These are phyloP conservation scores for Arothron firmamentum DNA, from an alignment of 2,113 vertebrate genomes.

Conservation along the genomic window DNA sequence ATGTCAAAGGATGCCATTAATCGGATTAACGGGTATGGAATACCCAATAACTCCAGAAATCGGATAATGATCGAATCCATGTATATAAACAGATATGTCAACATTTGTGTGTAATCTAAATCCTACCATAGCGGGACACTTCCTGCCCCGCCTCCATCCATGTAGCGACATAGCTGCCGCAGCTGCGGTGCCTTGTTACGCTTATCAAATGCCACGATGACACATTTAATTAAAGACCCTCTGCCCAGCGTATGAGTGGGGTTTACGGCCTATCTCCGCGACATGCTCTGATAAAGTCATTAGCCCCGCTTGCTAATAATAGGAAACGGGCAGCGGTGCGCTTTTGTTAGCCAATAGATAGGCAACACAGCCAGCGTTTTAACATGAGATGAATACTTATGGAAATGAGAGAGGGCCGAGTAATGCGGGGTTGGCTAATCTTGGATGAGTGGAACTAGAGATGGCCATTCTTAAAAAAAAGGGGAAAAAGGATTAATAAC, in stretches of 20 bases:
- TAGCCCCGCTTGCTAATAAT: constrained; percentile 51
- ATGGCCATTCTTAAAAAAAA: constrained; percentile 29
- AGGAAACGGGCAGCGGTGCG: constrained; percentile 41
- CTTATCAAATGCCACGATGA: constrained; percentile 66
- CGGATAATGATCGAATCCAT: too few relatives aligned
- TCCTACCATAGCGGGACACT: too few relatives aligned
- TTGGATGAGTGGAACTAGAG: constrained; percentile 45
- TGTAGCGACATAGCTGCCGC: constrained; percentile 27
- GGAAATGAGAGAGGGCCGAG: constrained; percentile 48
- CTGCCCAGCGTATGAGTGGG: constrained; percentile 37
- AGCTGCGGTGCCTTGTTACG: constrained; percentile 39
- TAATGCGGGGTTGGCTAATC: constrained; percentile 51
- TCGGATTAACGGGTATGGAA: too few relatives aligned
- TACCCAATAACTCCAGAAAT: too few relatives aligned
- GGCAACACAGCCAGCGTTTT: constrained; percentile 21
- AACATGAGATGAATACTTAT: constrained; percentile 46
- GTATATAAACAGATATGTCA: too few relatives aligned
- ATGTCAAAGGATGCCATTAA: too few relatives aligned
- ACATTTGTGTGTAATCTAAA: background rate
- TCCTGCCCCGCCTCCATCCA: constrained; percentile 4
- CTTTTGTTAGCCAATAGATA: constrained; percentile 50
- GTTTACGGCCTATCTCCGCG: constrained; percentile 37
- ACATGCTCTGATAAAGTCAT: constrained; percentile 64
- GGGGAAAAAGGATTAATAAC: constrained; percentile 42
- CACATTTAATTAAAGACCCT: constrained; percentile 69